Percentiles rank a stretch among this genome's conserved stretches.
Evolutionary conservation across 1,140 invertebrate genomes (phyloP).

Genomic region (Eulimnadia texana): DNA sequence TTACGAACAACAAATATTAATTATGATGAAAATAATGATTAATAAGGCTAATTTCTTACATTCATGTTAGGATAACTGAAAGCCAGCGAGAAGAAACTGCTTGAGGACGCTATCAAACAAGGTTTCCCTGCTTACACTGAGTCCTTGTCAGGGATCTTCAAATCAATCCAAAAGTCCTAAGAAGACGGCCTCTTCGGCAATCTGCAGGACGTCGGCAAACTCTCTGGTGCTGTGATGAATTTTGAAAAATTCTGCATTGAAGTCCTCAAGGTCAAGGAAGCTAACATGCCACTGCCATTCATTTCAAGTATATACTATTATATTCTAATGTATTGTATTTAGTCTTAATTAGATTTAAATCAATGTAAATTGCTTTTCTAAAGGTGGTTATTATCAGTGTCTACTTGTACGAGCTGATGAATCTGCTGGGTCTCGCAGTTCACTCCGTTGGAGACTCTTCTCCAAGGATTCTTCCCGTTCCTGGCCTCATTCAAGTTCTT

Average conservation of each 20-base stretch:
- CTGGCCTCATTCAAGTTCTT: neutral
- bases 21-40: neutral
- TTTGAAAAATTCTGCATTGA: neutral
- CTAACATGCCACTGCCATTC: neutral
- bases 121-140: neutral
- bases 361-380: neutral
- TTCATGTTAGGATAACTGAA: neutral
- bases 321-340: too few species aligned
- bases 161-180: neutral
- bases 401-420: neutral
- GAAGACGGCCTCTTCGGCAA: neutral
- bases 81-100: neutral
- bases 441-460: neutral
- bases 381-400: neutral
- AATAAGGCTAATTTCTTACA: neutral
- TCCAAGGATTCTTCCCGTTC: neutral
- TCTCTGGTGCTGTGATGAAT: neutral
- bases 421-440: neutral
- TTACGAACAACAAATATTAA: neutral
- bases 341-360: too few species aligned
- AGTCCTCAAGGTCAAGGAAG: neutral
- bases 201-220: neutral
- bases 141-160: neutral
- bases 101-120: neutral
- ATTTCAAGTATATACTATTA: neutral